Percentiles rank a stretch among this genome's conserved stretches.
These are phyloP conservation scores for Dicrostonyx torquatus DNA, from an alignment of 2,797 vertebrate genomes.

Conservation along the genomic window DNA sequence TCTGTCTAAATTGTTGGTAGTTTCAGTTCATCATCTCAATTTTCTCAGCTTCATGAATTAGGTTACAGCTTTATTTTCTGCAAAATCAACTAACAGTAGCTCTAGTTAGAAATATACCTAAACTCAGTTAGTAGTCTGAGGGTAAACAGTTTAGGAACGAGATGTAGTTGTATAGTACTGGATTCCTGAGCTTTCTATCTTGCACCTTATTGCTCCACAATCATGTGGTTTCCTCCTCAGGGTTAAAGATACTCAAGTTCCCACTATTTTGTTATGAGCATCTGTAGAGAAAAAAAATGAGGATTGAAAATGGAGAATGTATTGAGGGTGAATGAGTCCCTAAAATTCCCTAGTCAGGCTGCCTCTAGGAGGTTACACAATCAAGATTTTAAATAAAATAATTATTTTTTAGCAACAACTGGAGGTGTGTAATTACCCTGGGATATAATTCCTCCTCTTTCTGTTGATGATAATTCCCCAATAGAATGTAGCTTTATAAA, in stretches of 20 bases:
- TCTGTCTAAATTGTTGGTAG: neutral
- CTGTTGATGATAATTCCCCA: neutral
- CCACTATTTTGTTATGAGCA: neutral
- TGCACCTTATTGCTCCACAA: neutral
- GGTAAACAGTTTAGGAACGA: neutral
- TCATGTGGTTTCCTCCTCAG: neutral
- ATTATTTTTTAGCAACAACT: neutral
- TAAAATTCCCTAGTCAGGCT: neutral
- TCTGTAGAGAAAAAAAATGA: neutral
- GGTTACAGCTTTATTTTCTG: neutral
- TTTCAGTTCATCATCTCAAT: neutral
- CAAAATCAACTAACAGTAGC: neutral
- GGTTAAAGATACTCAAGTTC: neutral
- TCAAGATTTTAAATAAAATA: neutral
- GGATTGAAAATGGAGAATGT: neutral
- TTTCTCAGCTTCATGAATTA: constrained; percentile 22
- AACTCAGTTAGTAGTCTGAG: neutral
- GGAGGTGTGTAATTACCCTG: neutral
- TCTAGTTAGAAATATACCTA: neutral
- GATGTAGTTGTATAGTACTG: neutral
- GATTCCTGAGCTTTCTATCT: neutral
- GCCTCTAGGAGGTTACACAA: neutral
- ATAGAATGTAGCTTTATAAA: neutral
- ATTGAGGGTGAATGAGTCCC: neutral
- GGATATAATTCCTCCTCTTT: neutral